A percentile compares a stretch with the other conserved stretches of the same genome.
Evolutionary conservation across 2,113 vertebrate genomes (phyloP).

Genomic region (Cyanoramphus novaezelandiae): DNA sequence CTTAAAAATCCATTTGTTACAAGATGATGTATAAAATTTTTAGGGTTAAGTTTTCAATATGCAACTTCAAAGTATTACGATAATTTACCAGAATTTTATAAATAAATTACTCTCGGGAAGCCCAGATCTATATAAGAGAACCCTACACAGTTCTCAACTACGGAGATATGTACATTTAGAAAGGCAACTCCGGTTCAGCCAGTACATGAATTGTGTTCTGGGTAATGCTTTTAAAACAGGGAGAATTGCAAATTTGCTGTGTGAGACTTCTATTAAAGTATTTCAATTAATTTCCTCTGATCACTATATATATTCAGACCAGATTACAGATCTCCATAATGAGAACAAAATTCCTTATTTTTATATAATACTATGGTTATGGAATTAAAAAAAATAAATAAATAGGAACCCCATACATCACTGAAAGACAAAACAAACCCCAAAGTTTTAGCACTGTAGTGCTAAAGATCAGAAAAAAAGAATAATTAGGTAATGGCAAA

Average conservation of each 20-base stretch:
- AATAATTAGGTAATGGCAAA: background rate
- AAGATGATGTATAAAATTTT: rapidly evolving
- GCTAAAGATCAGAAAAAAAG: background rate
- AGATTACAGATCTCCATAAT: background rate
- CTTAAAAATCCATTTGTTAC: background rate
- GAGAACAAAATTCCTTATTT: background rate
- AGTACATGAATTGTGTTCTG: background rate
- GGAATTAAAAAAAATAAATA: background rate
- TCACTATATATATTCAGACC: background rate
- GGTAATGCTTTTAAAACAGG: background rate
- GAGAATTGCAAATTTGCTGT: background rate
- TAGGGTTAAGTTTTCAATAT: background rate
- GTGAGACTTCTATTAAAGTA: background rate
- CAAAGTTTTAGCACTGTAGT: background rate
- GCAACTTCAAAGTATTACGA: background rate
- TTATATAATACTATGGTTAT: background rate
- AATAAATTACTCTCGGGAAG: background rate
- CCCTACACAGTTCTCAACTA: background rate
- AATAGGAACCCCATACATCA: rapidly evolving
- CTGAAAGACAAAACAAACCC: background rate
- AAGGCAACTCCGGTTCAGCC: background rate
- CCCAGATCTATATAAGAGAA: too few species aligned
- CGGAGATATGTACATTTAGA: background rate
- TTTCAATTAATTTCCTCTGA: background rate
- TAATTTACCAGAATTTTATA: background rate